Base-by-base conservation (phyloP, 2,113 vertebrate species). In the Potamarius usumacintae region DNA sequence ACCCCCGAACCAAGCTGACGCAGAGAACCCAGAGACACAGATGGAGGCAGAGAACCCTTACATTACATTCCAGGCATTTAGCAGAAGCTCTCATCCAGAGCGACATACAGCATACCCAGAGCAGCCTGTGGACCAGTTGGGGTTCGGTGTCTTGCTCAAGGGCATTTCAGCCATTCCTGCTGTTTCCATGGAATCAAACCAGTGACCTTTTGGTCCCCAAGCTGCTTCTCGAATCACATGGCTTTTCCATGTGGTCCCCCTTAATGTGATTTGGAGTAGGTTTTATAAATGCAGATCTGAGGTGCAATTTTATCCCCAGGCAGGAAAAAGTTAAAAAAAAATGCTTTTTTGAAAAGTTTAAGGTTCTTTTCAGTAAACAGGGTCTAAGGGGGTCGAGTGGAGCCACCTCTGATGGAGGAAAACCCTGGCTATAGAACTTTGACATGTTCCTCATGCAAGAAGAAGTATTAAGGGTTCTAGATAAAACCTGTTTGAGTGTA, bases 301-400 rank as follows among this genome's bases (percentile, higher is more conserved):
- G 22, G 62, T 63, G 60, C 10, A 9, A 27, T 27, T 67, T 67
- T 12, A 67, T 67, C 2, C 63, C 12, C 25, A 67, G n/a, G n/a
- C 25, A 67, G 65, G 30, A 14, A 69, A 78, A 80, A 22, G 91
- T 62, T 11, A 53, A 72, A 10, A 53, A 72, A 10, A 80, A 89
- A 89, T 90, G 4, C 20, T 25, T 76, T 0, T 71, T 69, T 69
- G 12, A 4, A 14, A 30, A 15, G 12, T 15, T 71, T 25, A 34
- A 71, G 69, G 15, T 72, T 42, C 14, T 71, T 15, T 42, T 42
- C 42, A 42, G 42, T 42, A 42, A 42, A 42, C 42, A 3, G 42
- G 1, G 1, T 34, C 34, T 15, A 50, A 74, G 9, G 8, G 4
- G 42, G 8, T 22, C 8, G 50, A 10, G 34, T 50, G 72, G 72